These are phyloP conservation scores for Eupithecia exiguata DNA, from an alignment of 2,888 invertebrate species.

Conservation along the genomic window DNA sequence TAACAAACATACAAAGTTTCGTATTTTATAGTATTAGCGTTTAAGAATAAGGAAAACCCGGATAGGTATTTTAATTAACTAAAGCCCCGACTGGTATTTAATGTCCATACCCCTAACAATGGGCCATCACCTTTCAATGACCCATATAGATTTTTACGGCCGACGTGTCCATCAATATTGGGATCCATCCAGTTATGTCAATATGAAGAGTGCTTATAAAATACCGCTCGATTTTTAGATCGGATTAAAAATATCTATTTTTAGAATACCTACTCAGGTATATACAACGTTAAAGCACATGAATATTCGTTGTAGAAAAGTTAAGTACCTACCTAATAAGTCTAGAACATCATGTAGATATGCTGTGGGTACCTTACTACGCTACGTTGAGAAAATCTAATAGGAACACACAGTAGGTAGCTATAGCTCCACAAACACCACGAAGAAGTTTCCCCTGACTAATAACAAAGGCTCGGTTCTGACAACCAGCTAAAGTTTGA, in stretches of 20 bases:
- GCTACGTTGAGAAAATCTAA: neutral
- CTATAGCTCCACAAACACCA: neutral
- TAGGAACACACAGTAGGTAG: neutral
- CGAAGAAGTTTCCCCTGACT: neutral
- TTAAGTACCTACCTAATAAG: neutral
- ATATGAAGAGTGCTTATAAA: slow-evolving; percentile 33
- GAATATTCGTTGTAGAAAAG: neutral
- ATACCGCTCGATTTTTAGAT: neutral
- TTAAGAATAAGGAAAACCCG: neutral
- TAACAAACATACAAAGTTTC: no score
- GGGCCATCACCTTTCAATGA: slow-evolving; percentile 49
- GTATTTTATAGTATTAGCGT: no score
- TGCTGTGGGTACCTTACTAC: neutral
- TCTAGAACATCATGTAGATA: neutral
- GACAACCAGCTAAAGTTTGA: slow-evolving; percentile 14
- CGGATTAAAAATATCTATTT: neutral
- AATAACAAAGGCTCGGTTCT: slow-evolving; percentile 10
- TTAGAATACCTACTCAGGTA: neutral
- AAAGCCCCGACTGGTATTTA: slow-evolving; percentile 46
- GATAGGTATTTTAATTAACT: slow-evolving; percentile 58
- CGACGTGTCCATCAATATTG: slow-evolving; percentile 50
- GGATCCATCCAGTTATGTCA: slow-evolving; percentile 46
- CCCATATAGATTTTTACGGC: slow-evolving; percentile 61
- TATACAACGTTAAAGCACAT: neutral
- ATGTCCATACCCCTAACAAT: slow-evolving; percentile 36